Conservation (phyloP, 2,113 vertebrate species). For the Gymnarchus niloticus region DNA sequence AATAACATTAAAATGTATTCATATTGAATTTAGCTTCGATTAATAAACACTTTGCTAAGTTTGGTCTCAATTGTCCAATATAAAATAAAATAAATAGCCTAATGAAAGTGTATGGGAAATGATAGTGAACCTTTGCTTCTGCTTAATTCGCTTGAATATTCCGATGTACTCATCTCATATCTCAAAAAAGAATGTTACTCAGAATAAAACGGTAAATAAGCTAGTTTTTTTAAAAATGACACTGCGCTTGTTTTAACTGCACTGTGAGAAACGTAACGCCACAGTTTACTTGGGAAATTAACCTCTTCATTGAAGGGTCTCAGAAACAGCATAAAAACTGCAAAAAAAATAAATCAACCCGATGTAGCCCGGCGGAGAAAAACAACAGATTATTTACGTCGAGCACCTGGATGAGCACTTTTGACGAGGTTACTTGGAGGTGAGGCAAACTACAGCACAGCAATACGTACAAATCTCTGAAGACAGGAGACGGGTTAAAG, state of each 20-base stretch:
- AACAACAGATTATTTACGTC: background rate
- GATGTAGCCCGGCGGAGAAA: too few species aligned
- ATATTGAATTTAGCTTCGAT: background rate
- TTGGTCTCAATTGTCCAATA: constrained; percentile 1
- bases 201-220: background rate
- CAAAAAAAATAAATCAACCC: too few species aligned
- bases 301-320: too few species aligned
- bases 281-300: too few species aligned
- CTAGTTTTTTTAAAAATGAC: background rate
- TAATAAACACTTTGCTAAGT: background rate
- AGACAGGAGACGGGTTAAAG: background rate
- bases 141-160: background rate
- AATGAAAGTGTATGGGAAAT: background rate
- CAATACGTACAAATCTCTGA: background rate
- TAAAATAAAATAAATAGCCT: background rate
- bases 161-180: background rate
- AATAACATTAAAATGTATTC: background rate
- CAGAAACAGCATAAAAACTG: too few species aligned
- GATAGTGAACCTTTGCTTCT: background rate
- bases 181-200: background rate
- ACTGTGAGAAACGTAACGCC: too few species aligned
- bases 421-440: background rate
- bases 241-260: background rate
- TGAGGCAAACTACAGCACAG: background rate
- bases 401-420: background rate